Evolutionary conservation across 1,140 invertebrate genomes (phyloP).

Genomic region (Atta cephalotes): DNA sequence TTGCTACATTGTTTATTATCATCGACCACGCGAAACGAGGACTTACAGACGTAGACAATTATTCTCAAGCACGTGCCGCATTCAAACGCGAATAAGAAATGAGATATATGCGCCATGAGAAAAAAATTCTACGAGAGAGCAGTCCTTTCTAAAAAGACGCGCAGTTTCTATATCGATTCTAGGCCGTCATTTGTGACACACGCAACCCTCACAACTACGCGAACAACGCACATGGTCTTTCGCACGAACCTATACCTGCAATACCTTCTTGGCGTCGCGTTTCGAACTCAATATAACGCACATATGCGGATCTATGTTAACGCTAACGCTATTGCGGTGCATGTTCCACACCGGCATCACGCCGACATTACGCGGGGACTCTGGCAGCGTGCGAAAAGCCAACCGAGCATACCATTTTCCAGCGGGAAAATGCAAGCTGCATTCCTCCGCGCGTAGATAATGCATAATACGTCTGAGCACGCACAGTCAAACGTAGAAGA

Average conservation of each 20-base stretch:
- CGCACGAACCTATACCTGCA: slow-evolving; percentile 15
- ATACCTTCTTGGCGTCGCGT: slow-evolving; percentile 13
- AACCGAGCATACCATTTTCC: slow-evolving; percentile 42
- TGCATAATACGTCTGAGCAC: slow-evolving; percentile 46
- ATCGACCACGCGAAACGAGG: slow-evolving; percentile 5
- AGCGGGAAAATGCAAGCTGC: slow-evolving; percentile 37
- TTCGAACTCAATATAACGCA: slow-evolving; percentile 27
- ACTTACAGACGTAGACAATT: slow-evolving; percentile 12
- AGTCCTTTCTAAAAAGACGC: neutral
- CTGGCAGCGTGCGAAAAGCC: slow-evolving; percentile 26
- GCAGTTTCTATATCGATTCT: slow-evolving; percentile 22
- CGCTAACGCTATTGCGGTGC: slow-evolving; percentile 13
- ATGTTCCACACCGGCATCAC: neutral
- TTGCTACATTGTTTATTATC: slow-evolving; percentile 29
- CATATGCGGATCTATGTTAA: slow-evolving; percentile 18
- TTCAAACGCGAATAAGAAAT: slow-evolving; percentile 16
- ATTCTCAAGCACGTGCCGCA: slow-evolving; percentile 6
- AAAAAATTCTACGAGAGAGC: slow-evolving; percentile 23
- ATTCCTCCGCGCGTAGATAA: slow-evolving; percentile 41
- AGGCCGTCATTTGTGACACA: slow-evolving; percentile 26
- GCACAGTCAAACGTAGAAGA: slow-evolving; percentile 13
- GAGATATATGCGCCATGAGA: neutral
- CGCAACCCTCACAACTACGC: slow-evolving; percentile 24
- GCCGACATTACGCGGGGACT: no score
- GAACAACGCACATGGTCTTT: slow-evolving; percentile 27